Evolutionary conservation across 2,797 vertebrate genomes (phyloP).

Genomic region (Prionace glauca): DNA sequence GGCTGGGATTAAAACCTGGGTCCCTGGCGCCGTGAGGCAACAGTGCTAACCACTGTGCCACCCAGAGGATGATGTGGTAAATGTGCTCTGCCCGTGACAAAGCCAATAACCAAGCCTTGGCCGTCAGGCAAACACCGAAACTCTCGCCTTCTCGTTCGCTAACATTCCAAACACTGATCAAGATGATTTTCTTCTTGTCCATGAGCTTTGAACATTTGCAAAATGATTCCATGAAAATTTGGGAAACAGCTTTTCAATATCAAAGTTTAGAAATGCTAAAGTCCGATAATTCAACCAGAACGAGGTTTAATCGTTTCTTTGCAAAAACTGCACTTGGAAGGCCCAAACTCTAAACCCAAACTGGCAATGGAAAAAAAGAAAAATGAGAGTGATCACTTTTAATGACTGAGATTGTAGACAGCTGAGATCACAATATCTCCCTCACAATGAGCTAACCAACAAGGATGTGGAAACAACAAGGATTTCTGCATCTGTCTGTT

Average conservation of each 20-base stretch:
- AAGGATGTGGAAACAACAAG: conserved; percentile 6
- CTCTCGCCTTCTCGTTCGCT: neutral
- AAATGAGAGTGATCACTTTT: neutral
- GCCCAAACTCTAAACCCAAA: neutral
- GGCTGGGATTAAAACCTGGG: too few species aligned
- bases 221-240: neutral
- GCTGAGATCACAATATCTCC: conserved; percentile 14
- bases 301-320: neutral
- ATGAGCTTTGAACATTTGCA: neutral
- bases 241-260: neutral
- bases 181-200: neutral
- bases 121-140: neutral
- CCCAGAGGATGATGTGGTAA: neutral
- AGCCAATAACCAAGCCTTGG: neutral
- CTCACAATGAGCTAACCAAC: conserved; percentile 22
- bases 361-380: neutral
- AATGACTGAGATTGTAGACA: conserved; percentile 12
- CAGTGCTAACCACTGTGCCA: too few species aligned
- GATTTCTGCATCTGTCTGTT: neutral
- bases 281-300: conserved; percentile 17
- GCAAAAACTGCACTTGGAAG: neutral
- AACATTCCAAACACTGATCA: neutral
- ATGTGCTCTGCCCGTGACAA: neutral
- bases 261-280: neutral
- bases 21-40: too few species aligned